Percentiles rank a stretch among this genome's conserved stretches.
These are phyloP conservation scores for Thalassaphorura encarpata DNA, from an alignment of 1,140 invertebrate genomes.

Conservation along the genomic window DNA sequence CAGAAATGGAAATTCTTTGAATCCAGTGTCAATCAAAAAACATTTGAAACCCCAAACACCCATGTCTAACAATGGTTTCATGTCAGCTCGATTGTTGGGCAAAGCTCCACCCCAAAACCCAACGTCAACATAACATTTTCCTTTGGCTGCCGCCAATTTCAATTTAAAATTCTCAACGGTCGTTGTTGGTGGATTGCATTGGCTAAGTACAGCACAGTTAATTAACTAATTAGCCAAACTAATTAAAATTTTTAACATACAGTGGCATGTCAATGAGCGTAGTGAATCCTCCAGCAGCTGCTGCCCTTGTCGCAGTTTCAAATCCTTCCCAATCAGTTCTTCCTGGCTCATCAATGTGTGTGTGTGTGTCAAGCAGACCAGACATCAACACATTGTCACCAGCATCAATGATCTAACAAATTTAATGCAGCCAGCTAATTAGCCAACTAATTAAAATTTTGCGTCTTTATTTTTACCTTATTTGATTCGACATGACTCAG, in stretches of 20 bases:
- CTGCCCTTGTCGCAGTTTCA: constrained; percentile 54
- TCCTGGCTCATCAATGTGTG: constrained; percentile 79
- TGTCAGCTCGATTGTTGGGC: constrained; percentile 45
- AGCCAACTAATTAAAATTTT: too few species aligned
- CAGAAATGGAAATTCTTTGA: constrained; percentile 54
- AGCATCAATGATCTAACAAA: constrained; percentile 47
- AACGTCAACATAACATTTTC: constrained; percentile 55
- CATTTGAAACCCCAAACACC: constrained; percentile 65
- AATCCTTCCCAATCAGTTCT: constrained; percentile 61
- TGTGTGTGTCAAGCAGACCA: constrained; percentile 77
- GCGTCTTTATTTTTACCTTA: too few species aligned
- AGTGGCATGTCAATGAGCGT: constrained; percentile 63
- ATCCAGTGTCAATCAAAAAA: constrained; percentile 55
- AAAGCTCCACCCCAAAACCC: constrained; percentile 62
- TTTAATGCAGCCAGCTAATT: not conserved
- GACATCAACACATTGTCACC: constrained; percentile 56
- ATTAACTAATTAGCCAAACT: not conserved
- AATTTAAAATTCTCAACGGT: constrained; percentile 48
- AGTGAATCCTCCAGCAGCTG: constrained; percentile 59
- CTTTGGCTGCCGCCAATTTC: constrained; percentile 48
- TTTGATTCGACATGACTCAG: not conserved
- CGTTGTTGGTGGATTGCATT: constrained; percentile 58
- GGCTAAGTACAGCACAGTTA: constrained; percentile 51
- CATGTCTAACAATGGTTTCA: constrained; percentile 47
- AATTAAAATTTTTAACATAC: constrained; percentile 38